Conservation (phyloP, 1,140 invertebrate genomes). For the Drosophila arawakana region DNA sequence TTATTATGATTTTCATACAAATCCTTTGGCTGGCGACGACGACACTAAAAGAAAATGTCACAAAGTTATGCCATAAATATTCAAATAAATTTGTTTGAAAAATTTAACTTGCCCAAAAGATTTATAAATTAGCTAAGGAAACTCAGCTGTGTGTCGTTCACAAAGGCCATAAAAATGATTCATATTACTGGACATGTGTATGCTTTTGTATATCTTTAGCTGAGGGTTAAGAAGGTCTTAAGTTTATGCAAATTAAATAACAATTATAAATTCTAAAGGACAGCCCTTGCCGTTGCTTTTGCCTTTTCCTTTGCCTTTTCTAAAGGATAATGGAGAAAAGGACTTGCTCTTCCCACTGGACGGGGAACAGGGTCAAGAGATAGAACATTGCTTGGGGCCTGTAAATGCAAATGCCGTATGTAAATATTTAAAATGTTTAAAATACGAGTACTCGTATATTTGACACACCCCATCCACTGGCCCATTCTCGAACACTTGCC, state of each 20-base stretch:
- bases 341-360: background rate
- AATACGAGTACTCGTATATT: slow-evolving; percentile 37
- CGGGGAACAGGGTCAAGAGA: slow-evolving; percentile 32
- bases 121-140: slow-evolving; percentile 35
- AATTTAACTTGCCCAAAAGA: slow-evolving; percentile 36
- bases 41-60: slow-evolving; percentile 21
- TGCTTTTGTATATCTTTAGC: slow-evolving; percentile 12
- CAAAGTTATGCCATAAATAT: slow-evolving; percentile 74
- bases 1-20: slow-evolving; percentile 43
- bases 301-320: background rate
- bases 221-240: slow-evolving; percentile 35
- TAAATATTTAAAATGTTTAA: slow-evolving; percentile 74
- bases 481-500: slow-evolving; percentile 6
- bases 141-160: slow-evolving; percentile 10
- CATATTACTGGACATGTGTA: slow-evolving; percentile 63
- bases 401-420: slow-evolving; percentile 63
- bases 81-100: slow-evolving; percentile 61
- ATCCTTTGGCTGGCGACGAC: slow-evolving; percentile 42
- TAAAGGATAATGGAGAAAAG: background rate
- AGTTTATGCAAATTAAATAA: slow-evolving; percentile 79
- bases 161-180: slow-evolving; percentile 62
- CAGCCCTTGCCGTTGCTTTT: slow-evolving; percentile 22
- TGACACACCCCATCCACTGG: slow-evolving; percentile 20
- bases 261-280: slow-evolving; percentile 74
- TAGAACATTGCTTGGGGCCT: slow-evolving; percentile 53